These are phyloP conservation scores for Eupithecia subfuscata DNA, from an alignment of 2,888 invertebrate species.

Conservation along the genomic window DNA sequence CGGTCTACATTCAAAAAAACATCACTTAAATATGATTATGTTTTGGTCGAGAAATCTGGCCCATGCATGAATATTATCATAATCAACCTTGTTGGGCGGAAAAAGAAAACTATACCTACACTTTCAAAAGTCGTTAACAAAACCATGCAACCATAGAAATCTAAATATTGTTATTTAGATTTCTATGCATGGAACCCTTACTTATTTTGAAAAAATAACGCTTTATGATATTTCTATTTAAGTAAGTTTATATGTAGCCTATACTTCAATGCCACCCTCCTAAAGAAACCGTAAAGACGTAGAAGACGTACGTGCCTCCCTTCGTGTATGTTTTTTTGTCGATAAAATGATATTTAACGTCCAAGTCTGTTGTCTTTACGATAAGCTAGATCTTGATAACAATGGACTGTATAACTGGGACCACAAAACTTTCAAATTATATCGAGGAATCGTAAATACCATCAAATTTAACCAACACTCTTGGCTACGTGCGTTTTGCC, in stretches of 20 bases:
- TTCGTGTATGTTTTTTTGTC: not conserved
- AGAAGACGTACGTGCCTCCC: not conserved
- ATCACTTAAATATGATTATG: not conserved
- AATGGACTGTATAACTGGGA: not conserved
- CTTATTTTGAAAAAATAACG: not conserved
- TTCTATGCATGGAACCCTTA: too few species aligned
- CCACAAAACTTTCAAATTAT: not conserved
- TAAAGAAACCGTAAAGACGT: not conserved
- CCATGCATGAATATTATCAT: not conserved
- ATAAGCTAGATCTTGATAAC: not conserved
- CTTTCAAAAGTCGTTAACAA: not conserved
- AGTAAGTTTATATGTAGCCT: not conserved
- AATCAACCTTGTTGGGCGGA: not conserved
- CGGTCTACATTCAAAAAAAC: not conserved
- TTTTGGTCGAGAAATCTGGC: not conserved
- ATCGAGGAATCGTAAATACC: not conserved
- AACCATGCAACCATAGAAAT: too few species aligned
- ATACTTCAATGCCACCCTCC: not conserved
- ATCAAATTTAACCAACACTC: not conserved
- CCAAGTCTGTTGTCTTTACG: not conserved
- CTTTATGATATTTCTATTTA: not conserved
- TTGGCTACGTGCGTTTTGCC: slow-evolving; percentile 4
- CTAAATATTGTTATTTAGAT: too few species aligned
- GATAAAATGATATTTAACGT: not conserved
- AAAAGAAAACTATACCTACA: not conserved